Evolutionary conservation across 2,113 vertebrate genomes (phyloP), one percentile per base, ranked within the genome.

Genomic region (Platanista minor): DNA sequence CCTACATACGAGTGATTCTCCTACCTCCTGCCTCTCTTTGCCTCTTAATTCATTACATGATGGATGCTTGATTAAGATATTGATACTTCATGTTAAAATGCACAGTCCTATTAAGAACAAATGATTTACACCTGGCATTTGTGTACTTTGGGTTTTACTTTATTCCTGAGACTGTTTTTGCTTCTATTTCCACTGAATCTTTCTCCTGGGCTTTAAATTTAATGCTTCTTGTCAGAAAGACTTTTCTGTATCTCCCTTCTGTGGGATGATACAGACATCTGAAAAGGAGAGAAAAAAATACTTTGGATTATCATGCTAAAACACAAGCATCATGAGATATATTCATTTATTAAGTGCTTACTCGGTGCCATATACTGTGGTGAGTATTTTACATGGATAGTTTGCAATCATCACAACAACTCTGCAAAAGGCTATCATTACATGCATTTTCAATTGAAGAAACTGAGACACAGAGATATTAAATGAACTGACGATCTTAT

Each of bases 221-320:
- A 72, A 87, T 83, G 27, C 10, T 89, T 97, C 80, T 39, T 96
- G 83, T 95, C 78, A 95, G 62, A 87, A 92, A n/a, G 15, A 20
- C 27, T 95, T 96, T 94, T 27, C 33, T 83, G 8, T 52, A 31
- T 94, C 20, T 92, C 21, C 21, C 20, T 72, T 96, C 4, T 6
- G 31, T 87, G 10, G 15, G 43, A 86, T 86, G 43, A 86, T 43
- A 57, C 14, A 93, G 75, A 81, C 33, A 83, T 80, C 20, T 84
- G 61, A 46, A 97, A 66, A 87, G 7, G 13, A 87, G 6, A 95
- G 36, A 21, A 54, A 43, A 33, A 46, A 74, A 39, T 43, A 25
- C 31, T 74, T 49, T 52, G 29, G 2, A n/a, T 91, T n/a, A 64
- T 80, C 20, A 25, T 69, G 69, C 20, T 72, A 75, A 92, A 27